These are phyloP conservation scores for Drosophila percnosoma DNA, from an alignment of 2,888 invertebrate species.

Conservation along the genomic window DNA sequence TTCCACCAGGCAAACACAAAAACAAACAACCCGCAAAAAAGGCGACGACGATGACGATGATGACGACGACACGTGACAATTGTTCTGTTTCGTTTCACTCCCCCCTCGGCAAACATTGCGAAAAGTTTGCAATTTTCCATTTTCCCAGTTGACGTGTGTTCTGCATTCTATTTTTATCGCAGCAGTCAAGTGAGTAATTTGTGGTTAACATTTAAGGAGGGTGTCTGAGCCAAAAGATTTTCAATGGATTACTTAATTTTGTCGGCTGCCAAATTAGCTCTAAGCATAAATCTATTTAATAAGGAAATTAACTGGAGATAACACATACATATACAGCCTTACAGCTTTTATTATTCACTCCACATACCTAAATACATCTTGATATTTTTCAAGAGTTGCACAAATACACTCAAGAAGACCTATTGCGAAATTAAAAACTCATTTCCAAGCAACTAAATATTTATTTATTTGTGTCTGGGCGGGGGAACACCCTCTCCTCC, in stretches of 20 bases:
- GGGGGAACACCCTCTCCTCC: not conserved
- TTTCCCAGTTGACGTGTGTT: constrained; percentile 42
- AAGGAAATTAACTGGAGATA: constrained; percentile 23
- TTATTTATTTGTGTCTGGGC: constrained; percentile 27
- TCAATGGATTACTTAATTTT: constrained; percentile 56
- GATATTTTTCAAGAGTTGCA: constrained; percentile 8
- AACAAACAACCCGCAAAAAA: constrained; percentile 35
- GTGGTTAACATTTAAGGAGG: constrained; percentile 47
- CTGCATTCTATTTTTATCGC: constrained; percentile 21
- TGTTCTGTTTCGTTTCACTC: constrained; percentile 51
- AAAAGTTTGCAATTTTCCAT: constrained; percentile 64
- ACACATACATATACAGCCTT: not conserved
- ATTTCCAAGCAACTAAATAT: constrained; percentile 52
- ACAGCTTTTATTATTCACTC: not conserved
- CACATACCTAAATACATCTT: not conserved
- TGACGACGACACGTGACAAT: constrained; percentile 74
- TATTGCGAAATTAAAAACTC: constrained; percentile 37
- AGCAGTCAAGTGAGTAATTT: constrained; percentile 78
- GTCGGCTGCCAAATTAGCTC: constrained; percentile 24
- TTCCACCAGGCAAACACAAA: constrained; percentile 44
- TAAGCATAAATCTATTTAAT: constrained; percentile 19
- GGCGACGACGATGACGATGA: constrained; percentile 17
- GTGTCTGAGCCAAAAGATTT: constrained; percentile 18
- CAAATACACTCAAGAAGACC: constrained; percentile 17
- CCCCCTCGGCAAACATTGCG: constrained; percentile 22